Percentiles rank a stretch among this genome's conserved stretches.
Conservation (phyloP, 2,888 invertebrate species). For the Hirtodrosophila duncani region DNA sequence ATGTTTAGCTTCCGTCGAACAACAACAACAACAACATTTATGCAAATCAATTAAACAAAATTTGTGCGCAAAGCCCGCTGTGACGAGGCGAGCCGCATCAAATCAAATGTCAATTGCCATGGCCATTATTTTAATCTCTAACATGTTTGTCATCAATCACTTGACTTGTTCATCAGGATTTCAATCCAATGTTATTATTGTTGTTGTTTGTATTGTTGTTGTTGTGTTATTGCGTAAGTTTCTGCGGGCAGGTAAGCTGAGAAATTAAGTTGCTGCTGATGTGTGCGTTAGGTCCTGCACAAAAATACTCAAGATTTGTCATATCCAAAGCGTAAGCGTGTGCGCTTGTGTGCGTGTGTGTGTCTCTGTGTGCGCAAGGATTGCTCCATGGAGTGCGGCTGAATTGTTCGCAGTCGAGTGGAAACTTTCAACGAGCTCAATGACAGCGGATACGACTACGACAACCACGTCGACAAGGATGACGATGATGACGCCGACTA, state of each 20-base stretch:
- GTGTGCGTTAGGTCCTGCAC: constrained; percentile 19
- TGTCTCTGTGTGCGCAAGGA: too few species aligned
- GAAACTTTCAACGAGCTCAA: constrained; percentile 29
- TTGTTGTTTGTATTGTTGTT: too few species aligned
- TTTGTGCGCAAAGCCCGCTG: constrained; percentile 11
- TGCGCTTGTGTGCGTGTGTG: not conserved
- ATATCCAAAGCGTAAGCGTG: not conserved
- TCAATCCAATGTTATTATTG: constrained; percentile 45
- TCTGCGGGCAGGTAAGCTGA: constrained; percentile 42
- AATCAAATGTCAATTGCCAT: constrained; percentile 42
- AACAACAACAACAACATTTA: too few species aligned
- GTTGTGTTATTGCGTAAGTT: constrained; percentile 38
- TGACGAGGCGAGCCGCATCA: constrained; percentile 1
- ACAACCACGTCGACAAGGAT: constrained; percentile 5
- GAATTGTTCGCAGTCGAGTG: constrained; percentile 39
- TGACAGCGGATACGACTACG: not conserved
- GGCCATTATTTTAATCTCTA: constrained; percentile 39
- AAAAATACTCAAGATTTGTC: constrained; percentile 6
- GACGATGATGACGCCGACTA: constrained; percentile 16
- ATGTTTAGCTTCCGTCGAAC: too few species aligned
- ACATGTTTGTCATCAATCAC: constrained; percentile 42
- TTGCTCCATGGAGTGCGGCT: too few species aligned
- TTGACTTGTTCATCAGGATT: constrained; percentile 46
- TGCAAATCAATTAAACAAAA: constrained; percentile 8
- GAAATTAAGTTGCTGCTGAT: constrained; percentile 42